A percentile compares a stretch with the other conserved stretches of the same genome.
Evolutionary conservation across 1,140 invertebrate genomes (phyloP).

Genomic region (Branchinecta lynchi): DNA sequence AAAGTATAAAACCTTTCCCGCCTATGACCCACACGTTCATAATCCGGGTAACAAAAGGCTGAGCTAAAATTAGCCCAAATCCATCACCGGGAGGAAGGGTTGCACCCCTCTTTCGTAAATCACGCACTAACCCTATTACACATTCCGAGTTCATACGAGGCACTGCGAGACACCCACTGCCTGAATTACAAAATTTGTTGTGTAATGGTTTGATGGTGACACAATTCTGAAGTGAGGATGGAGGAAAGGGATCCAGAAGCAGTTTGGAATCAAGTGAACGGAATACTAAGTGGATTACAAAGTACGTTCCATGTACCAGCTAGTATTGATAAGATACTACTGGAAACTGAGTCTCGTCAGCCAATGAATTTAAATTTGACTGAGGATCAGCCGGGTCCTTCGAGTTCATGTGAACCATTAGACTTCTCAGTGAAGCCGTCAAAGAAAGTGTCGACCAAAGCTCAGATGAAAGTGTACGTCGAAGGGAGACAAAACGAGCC

Average conservation of each 20-base stretch:
- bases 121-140: neutral
- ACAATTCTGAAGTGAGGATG: no score
- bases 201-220: neutral
- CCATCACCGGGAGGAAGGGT: no score
- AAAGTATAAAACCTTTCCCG: no score
- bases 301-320: neutral
- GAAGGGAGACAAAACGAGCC: neutral
- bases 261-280: neutral
- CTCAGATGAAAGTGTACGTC: neutral
- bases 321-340: neutral
- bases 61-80: no score
- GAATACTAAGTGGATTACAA: constrained; percentile 3
- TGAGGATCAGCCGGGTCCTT: no score
- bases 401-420: neutral
- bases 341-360: no score
- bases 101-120: no score
- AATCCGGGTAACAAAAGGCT: no score
- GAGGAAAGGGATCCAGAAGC: neutral
- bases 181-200: neutral
- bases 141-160: neutral
- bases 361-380: no score
- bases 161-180: no score
- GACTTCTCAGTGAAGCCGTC: neutral
- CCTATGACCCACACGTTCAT: no score
- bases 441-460: neutral